These are phyloP conservation scores for Aulostomus chinensis DNA, from an alignment of 2,797 vertebrate species.

Conservation along the genomic window DNA sequence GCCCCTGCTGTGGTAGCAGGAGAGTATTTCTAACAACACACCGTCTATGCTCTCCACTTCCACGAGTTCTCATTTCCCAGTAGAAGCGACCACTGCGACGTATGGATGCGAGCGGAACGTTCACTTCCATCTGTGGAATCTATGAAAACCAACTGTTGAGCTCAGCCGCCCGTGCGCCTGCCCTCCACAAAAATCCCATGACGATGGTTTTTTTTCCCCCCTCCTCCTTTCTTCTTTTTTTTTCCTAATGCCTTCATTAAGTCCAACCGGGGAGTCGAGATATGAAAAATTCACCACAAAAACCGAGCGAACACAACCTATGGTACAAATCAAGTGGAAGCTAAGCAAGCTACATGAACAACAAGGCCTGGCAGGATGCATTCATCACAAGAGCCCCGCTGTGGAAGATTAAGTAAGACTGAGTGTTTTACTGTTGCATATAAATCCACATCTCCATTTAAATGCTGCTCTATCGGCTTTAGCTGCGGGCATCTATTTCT, in stretches of 20 bases:
- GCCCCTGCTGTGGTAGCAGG: constrained; percentile 44
- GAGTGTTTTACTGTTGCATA: constrained; percentile 57
- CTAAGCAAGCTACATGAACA: constrained; percentile 54
- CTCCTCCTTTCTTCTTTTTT: constrained; percentile 1
- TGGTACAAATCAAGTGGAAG: constrained; percentile 49
- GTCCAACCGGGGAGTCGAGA: constrained; percentile 35
- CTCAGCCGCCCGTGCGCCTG: not conserved
- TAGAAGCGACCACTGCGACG: constrained; percentile 25
- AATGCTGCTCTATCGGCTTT: constrained; percentile 51
- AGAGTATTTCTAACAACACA: constrained; percentile 33
- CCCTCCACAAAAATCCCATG: constrained; percentile 37
- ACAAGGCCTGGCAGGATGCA: constrained; percentile 48
- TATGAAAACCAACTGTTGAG: constrained; percentile 39
- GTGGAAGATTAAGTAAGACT: constrained; percentile 52
- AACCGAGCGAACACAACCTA: constrained; percentile 41
- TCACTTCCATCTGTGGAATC: constrained; percentile 43
- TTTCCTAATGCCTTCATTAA: constrained; percentile 56
- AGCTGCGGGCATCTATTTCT: constrained; percentile 52
- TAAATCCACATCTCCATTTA: constrained; percentile 63
- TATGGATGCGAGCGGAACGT: constrained; percentile 33
- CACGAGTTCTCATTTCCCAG: constrained; percentile 18
- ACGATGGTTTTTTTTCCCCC: too few species aligned
- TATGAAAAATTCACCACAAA: constrained; percentile 46
- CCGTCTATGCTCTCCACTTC: constrained; percentile 18
- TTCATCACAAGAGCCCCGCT: constrained; percentile 54